Conservation (phyloP, 2,113 vertebrate species). For the Cacatua alba region DNA sequence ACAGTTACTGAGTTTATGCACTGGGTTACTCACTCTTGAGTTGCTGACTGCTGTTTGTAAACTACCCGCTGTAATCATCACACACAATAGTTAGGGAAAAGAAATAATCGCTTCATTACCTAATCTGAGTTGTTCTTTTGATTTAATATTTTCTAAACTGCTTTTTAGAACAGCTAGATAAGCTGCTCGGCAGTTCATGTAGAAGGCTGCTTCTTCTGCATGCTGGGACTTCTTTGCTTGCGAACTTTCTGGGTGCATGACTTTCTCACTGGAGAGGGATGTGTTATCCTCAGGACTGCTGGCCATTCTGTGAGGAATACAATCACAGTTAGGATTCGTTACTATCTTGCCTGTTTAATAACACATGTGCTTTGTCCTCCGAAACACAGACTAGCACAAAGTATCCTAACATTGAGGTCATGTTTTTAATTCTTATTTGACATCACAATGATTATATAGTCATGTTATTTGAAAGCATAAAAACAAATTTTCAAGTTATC, state of each 20-base stretch:
- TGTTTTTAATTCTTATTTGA: background rate
- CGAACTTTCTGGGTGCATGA: background rate
- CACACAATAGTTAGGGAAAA: background rate
- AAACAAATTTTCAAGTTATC: background rate
- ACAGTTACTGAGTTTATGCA: background rate
- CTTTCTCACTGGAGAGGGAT: slow-evolving; percentile 23
- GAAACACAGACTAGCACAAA: background rate
- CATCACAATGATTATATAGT: background rate
- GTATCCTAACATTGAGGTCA: background rate
- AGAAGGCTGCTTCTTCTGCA: slow-evolving; percentile 84
- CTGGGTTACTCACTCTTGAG: background rate
- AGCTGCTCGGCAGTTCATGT: slow-evolving; percentile 85
- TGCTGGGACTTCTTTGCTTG: slow-evolving; percentile 63
- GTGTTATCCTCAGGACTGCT: slow-evolving; percentile 25
- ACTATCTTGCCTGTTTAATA: background rate
- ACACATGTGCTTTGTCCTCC: background rate
- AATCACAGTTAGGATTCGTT: background rate
- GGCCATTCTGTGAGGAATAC: slow-evolving; percentile 74
- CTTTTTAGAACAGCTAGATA: slow-evolving; percentile 89
- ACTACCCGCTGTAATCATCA: background rate
- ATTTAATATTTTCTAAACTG: slow-evolving; percentile 89
- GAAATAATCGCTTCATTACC: slow-evolving; percentile 73
- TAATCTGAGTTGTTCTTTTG: slow-evolving; percentile 85
- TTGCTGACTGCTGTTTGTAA: background rate
- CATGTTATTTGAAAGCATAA: background rate